Percentiles rank a stretch among this genome's conserved stretches.
Evolutionary conservation across 2,113 vertebrate species (phyloP).

Genomic region (Ameiurus melas): DNA sequence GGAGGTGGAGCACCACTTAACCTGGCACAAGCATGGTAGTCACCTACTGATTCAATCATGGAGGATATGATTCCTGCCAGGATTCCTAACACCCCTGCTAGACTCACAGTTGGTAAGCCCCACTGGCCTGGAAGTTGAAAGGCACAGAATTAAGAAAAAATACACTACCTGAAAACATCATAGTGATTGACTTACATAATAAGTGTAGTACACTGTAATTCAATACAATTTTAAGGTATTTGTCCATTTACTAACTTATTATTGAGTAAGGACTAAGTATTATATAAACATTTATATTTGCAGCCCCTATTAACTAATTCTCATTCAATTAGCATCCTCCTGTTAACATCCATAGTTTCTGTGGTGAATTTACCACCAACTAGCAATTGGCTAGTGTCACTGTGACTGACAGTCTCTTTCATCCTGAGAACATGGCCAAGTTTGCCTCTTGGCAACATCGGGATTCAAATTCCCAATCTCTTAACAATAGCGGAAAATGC

Average conservation of each 20-base stretch:
- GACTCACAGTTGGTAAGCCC: conserved; percentile 88
- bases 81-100: conserved; percentile 91
- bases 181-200: not conserved
- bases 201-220: not conserved
- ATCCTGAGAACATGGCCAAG: not conserved
- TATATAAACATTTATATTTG: not conserved
- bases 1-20: conserved; percentile 88
- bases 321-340: not conserved
- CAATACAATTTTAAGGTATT: not conserved
- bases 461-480: not conserved
- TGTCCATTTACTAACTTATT: not conserved
- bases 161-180: not conserved
- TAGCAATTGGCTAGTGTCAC: not conserved
- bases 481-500: not conserved
- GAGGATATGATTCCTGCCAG: conserved; percentile 90
- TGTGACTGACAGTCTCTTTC: not conserved
- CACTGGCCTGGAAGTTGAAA: conserved; percentile 84
- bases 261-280: not conserved
- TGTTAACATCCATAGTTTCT: not conserved
- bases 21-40: conserved; percentile 92
- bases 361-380: not conserved
- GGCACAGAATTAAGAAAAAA: not conserved
- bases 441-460: not conserved
- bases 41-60: conserved; percentile 93
- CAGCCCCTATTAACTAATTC: not conserved